Percentiles rank a stretch among this genome's conserved stretches.
These are phyloP conservation scores for Pterostichus niger DNA, from an alignment of 2,888 invertebrate species.

Conservation along the genomic window DNA sequence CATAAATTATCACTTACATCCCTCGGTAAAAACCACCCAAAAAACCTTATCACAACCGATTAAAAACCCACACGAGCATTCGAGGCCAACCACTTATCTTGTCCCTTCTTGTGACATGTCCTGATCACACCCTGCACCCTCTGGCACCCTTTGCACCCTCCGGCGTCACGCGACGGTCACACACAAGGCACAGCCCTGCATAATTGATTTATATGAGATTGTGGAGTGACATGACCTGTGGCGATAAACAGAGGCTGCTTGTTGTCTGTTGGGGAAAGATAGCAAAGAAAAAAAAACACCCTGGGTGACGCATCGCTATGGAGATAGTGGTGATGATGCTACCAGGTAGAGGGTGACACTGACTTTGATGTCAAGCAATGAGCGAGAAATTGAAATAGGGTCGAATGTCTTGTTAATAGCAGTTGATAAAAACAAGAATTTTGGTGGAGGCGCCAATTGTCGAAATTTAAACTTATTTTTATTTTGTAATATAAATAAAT, in stretches of 20 bases:
- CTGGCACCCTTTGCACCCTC: neutral
- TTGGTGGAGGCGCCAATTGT: no score
- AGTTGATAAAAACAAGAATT: neutral
- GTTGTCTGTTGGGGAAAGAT: neutral
- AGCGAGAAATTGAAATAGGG: conserved; percentile 15
- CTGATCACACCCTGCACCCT: neutral
- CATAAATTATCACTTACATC: no score
- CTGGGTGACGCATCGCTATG: neutral
- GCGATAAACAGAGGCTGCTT: conserved; percentile 47
- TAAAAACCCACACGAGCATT: neutral
- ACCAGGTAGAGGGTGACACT: neutral
- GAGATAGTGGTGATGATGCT: neutral
- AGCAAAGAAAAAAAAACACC: neutral
- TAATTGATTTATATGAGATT: conserved; percentile 66
- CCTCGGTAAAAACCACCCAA: neutral
- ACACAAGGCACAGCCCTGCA: conserved; percentile 49
- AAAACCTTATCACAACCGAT: neutral
- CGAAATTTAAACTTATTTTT: no score
- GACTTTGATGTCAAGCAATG: conserved; percentile 9
- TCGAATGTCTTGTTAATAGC: neutral
- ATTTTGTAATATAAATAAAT: no score
- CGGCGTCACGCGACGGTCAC: conserved; percentile 39
- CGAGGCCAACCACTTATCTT: neutral
- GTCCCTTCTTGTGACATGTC: neutral
- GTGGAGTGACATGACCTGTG: conserved; percentile 60